Percentiles rank a stretch among this genome's conserved stretches.
phyloP scores from a whole-genome alignment of 2,888 invertebrate genomes.

The Ypsolopha scabrella region DNA sequence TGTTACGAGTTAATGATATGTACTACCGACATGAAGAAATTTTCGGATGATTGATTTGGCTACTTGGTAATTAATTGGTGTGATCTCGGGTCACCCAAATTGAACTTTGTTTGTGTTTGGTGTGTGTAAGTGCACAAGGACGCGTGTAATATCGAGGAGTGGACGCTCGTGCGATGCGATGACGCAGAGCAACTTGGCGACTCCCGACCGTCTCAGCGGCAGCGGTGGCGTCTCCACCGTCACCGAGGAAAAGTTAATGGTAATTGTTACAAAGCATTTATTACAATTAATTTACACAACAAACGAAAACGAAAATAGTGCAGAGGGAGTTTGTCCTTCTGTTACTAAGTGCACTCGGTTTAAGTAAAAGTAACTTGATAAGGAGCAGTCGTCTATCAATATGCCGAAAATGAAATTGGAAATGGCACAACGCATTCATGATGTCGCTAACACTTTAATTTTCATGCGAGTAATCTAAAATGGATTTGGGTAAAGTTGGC shows the following conservation, averaged over 20 bases:
- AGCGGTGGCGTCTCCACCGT: conserved; percentile 42
- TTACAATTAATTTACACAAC: too few relatives aligned
- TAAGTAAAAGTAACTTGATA: too few relatives aligned
- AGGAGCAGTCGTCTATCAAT: too few relatives aligned
- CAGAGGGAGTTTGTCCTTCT: too few relatives aligned
- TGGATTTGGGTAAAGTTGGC: too few relatives aligned
- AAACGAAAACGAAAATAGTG: background rate
- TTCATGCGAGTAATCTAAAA: too few relatives aligned
- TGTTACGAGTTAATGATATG: conserved; percentile 4
- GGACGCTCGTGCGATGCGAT: conserved; percentile 31
- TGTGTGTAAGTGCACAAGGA: conserved; percentile 8
- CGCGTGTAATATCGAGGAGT: conserved; percentile 11
- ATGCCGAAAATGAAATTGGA: too few relatives aligned
- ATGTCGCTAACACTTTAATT: too few relatives aligned
- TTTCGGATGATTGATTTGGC: conserved; percentile 14
- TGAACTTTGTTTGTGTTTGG: conserved; percentile 3
- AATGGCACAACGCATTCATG: too few relatives aligned
- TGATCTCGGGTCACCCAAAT: background rate
- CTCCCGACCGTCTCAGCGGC: conserved; percentile 42
- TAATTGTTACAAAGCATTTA: conserved; percentile 14
- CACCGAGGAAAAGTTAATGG: conserved; percentile 61
- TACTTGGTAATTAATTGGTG: conserved; percentile 5
- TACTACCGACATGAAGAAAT: background rate
- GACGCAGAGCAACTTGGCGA: conserved; percentile 47
- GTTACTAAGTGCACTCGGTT: too few relatives aligned